A percentile compares a stretch with the other conserved stretches of the same genome.
phyloP scores from a whole-genome alignment of 2,888 invertebrate species.

The Mallateleia sp. region DNA sequence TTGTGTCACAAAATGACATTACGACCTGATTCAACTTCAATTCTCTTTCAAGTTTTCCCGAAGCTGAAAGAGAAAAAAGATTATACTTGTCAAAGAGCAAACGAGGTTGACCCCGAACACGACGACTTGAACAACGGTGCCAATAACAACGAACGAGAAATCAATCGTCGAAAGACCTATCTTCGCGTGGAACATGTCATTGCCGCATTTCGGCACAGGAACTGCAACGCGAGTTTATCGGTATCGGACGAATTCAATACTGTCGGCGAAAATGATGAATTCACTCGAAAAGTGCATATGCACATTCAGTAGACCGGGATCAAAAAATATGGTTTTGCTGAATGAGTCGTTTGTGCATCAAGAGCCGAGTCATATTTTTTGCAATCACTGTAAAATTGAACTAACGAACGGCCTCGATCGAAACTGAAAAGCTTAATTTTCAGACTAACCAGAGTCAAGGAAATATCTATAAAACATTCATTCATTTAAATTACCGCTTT shows the following conservation, averaged over 20 bases:
- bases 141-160: conserved; percentile 44
- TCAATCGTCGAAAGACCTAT: conserved; percentile 13
- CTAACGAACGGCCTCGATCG: neutral
- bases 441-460: too few relatives aligned
- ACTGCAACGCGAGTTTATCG: conserved; percentile 18
- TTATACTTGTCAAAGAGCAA: conserved; percentile 12
- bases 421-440: too few relatives aligned
- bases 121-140: neutral
- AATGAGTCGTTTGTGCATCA: too few relatives aligned
- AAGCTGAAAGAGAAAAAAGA: neutral
- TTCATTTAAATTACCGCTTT: too few relatives aligned
- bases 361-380: too few relatives aligned
- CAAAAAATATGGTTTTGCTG: too few relatives aligned
- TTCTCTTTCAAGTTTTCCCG: too few relatives aligned
- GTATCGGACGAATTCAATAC: conserved; percentile 14
- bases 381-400: neutral
- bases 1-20: too few relatives aligned
- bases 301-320: too few relatives aligned
- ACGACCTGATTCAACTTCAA: too few relatives aligned
- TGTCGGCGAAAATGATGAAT: conserved; percentile 26
- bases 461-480: too few relatives aligned
- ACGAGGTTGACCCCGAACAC: conserved; percentile 2
- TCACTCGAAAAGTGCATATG: conserved; percentile 22
- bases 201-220: conserved; percentile 30
- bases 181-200: conserved; percentile 10